phyloP scores from a whole-genome alignment of 1,140 invertebrate genomes.

The Drosophila teissieri region DNA sequence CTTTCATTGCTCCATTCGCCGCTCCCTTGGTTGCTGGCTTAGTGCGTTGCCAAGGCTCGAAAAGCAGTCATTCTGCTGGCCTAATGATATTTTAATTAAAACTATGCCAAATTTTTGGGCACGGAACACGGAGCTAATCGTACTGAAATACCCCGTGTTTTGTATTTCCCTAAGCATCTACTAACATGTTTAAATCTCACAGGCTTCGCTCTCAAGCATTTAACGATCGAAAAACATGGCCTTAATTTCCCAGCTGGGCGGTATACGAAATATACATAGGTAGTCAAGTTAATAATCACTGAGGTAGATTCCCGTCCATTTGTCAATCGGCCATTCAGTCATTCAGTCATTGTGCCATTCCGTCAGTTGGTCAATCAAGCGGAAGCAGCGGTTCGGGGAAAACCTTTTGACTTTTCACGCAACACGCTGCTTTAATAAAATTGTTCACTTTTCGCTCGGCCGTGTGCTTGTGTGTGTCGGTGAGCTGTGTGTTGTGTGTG shows the following conservation, averaged over 20 bases:
- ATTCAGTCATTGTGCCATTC: conserved; percentile 4
- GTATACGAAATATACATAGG: background rate
- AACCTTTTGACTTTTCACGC: conserved; percentile 35
- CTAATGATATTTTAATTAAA: conserved; percentile 78
- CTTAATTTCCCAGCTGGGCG: background rate
- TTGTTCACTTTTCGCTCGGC: conserved; percentile 19
- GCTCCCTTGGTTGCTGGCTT: conserved; percentile 5
- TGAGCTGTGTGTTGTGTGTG: conserved; percentile 13
- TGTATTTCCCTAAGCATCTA: too few relatives aligned
- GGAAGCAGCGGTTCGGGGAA: conserved; percentile 7
- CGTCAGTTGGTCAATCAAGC: conserved; percentile 32
- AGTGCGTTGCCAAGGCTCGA: conserved; percentile 46
- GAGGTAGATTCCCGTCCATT: background rate
- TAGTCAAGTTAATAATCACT: background rate
- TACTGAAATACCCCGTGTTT: too few relatives aligned
- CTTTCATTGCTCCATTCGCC: background rate
- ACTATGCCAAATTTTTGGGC: conserved; percentile 39
- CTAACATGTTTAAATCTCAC: too few relatives aligned
- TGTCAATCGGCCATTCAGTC: conserved; percentile 24
- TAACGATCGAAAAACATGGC: background rate
- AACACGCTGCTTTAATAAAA: conserved; percentile 46
- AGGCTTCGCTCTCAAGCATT: too few relatives aligned
- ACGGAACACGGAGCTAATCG: too few relatives aligned
- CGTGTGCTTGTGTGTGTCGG: too few relatives aligned
- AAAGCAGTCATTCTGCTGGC: conserved; percentile 17